phyloP scores from a whole-genome alignment of 2,888 invertebrate species.

The Eupithecia tripunctaria region DNA sequence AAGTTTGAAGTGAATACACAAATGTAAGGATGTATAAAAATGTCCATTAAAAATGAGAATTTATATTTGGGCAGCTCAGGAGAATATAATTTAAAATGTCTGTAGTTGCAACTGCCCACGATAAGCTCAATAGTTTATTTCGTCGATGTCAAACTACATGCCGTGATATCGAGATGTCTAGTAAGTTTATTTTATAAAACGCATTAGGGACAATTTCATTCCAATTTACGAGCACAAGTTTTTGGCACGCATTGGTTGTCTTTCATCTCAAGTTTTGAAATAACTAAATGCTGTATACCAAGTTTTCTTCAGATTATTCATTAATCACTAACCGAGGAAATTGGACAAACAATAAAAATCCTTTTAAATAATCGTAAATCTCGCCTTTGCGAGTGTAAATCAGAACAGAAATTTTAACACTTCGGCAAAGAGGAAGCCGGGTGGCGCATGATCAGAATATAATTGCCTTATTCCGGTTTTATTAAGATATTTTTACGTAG shows the following conservation, averaged over 20 bases:
- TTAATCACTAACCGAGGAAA: conserved; percentile 34
- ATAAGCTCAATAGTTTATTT: conserved; percentile 36
- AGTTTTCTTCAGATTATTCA: conserved; percentile 29
- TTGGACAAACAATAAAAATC: conserved; percentile 56
- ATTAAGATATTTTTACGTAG: conserved; percentile 80
- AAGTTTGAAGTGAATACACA: conserved; percentile 83
- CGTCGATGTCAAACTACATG: conserved; percentile 15
- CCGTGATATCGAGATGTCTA: conserved; percentile 11
- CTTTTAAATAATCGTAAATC: conserved; percentile 75
- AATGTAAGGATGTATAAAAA: conserved; percentile 80
- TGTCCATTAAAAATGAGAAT: conserved; percentile 64
- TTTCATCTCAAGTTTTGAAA: conserved; percentile 21
- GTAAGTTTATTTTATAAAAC: conserved; percentile 21
- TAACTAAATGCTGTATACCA: conserved; percentile 22
- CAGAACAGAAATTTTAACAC: conserved; percentile 64
- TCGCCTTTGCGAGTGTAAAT: conserved; percentile 66
- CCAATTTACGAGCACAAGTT: conserved; percentile 40
- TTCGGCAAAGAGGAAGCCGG: conserved; percentile 71
- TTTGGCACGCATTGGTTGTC: conserved; percentile 41
- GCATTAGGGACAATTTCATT: conserved; percentile 36
- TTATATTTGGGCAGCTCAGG: conserved; percentile 57
- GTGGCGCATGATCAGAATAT: conserved; percentile 78
- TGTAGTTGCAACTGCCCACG: conserved; percentile 37
- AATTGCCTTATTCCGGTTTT: conserved; percentile 74
- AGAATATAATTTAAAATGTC: conserved; percentile 35